These are phyloP conservation scores for Nomada fabriciana DNA, from an alignment of 2,888 invertebrate genomes.

Conservation along the genomic window DNA sequence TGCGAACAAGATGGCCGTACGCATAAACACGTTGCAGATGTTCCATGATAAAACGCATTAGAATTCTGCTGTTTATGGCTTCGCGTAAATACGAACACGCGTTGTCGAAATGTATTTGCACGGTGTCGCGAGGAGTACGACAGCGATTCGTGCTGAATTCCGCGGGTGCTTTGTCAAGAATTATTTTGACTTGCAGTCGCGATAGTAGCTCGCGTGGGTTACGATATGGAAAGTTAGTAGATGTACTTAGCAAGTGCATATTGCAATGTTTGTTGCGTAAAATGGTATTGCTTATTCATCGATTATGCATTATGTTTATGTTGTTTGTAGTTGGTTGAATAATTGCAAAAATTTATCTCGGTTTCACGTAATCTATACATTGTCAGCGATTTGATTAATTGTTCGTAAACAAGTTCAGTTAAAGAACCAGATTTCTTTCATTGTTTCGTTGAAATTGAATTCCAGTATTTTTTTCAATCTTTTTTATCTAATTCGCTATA, in stretches of 20 bases:
- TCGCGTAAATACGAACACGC: slow-evolving; percentile 17
- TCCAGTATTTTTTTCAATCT: no score
- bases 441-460: no score
- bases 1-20: not conserved
- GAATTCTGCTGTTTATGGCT: slow-evolving; percentile 5
- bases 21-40: slow-evolving; percentile 1
- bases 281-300: not conserved
- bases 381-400: no score
- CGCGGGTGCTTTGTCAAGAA: slow-evolving; percentile 1
- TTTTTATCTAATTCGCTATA: no score
- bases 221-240: slow-evolving; percentile 18
- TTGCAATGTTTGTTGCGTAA: slow-evolving; percentile 17
- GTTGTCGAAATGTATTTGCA: slow-evolving; percentile 37
- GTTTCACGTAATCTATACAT: not conserved
- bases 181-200: not conserved
- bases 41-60: slow-evolving; percentile 29
- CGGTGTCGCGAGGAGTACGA: slow-evolving; percentile 20
- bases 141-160: slow-evolving; percentile 26
- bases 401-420: not conserved
- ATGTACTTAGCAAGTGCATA: slow-evolving; percentile 3
- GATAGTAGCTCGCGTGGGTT: slow-evolving; percentile 16
- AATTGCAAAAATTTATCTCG: not conserved
- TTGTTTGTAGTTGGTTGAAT: not conserved
- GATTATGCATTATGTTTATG: not conserved
- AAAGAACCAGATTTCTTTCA: no score